Evolutionary conservation across 2,113 vertebrate genomes (phyloP), one percentile per base, ranked within the genome.

Genomic region (Macaca mulatta): DNA sequence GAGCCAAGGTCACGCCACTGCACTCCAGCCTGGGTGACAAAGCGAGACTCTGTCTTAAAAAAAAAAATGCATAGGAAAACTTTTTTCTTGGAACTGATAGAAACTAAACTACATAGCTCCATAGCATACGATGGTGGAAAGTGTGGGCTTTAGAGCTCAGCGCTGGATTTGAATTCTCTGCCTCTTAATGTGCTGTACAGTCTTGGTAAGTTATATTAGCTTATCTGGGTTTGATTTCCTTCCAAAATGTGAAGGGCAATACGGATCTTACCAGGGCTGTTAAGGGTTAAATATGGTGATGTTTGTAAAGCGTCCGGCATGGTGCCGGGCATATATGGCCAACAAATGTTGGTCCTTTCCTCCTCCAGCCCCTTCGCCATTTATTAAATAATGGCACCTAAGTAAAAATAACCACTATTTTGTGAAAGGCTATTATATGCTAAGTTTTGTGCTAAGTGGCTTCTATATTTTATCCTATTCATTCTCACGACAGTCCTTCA

Each of bases 141-240:
- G 32, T 1, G 2, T 18, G 27, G 43, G 22, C 12, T 45, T 57
- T 43, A 22, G 16, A 7, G 22, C 27, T 55, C 22, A 18, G 32
- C 48, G 30, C 67, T 80, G 43, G 67, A 9, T 83, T 59, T 79
- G 79, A 83, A 67, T 80, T 79, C 48, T 91, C 25, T 32, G 14
- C 55, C 23, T 86, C 50, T 61, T 59, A 10, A 2, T 9, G 61
- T 84, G 43, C 40, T 50, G 25, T 89, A 48, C 22, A 13, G 67
- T 32, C 59, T 72, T 52, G 78, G 64, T 57, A 85, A 59, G 18
- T 50, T 64, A 14, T 64, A 30, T 90, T 45, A 67, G 52, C 57
- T 87, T 48, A 75, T 89, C 61, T 72, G 48, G 48, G 16, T n/a
- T 96, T 85, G 38, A 93, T 81, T 72, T 94, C 32, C 69, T 94